phyloP scores from a whole-genome alignment of 1,140 invertebrate species.

The Listronotus bonariensis region DNA sequence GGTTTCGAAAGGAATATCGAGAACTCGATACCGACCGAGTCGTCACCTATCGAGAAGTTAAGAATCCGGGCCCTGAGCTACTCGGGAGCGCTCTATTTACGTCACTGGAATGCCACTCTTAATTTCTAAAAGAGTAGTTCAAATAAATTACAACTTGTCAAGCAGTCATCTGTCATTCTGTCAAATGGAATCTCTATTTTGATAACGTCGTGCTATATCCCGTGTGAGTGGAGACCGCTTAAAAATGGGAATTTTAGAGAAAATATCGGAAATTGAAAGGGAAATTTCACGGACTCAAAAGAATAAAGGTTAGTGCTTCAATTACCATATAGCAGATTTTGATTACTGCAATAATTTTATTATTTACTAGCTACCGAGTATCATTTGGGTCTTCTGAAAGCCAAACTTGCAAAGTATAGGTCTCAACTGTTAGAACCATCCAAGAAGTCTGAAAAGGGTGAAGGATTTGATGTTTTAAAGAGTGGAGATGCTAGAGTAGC shows the following conservation, averaged over 20 bases:
- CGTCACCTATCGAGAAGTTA: too few relatives aligned
- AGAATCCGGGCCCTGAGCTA: too few relatives aligned
- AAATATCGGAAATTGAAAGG: constrained; percentile 96
- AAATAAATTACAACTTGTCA: too few relatives aligned
- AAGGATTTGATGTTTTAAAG: constrained; percentile 99
- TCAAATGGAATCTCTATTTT: too few relatives aligned
- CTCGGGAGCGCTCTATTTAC: too few relatives aligned
- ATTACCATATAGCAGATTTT: not conserved
- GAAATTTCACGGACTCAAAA: constrained; percentile 99
- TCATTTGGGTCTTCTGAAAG: constrained; percentile 97
- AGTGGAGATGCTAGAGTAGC: constrained; percentile 98
- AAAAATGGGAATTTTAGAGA: constrained; percentile 94
- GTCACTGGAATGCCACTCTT: too few relatives aligned
- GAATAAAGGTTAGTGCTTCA: constrained; percentile 85
- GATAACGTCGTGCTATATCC: constrained; percentile 4
- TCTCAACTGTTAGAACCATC: constrained; percentile 93
- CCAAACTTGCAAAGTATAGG: constrained; percentile 97
- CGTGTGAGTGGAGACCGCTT: not conserved
- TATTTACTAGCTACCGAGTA: constrained; percentile 92
- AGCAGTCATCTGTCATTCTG: too few relatives aligned
- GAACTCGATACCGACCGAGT: too few relatives aligned
- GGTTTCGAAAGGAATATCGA: too few relatives aligned
- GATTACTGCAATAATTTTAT: not conserved
- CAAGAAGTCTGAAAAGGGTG: constrained; percentile 96
- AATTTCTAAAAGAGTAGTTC: too few relatives aligned